A percentile compares a stretch with the other conserved stretches of the same genome.
phyloP scores from a whole-genome alignment of 2,888 invertebrate species.

The Drosophila borealis region DNA sequence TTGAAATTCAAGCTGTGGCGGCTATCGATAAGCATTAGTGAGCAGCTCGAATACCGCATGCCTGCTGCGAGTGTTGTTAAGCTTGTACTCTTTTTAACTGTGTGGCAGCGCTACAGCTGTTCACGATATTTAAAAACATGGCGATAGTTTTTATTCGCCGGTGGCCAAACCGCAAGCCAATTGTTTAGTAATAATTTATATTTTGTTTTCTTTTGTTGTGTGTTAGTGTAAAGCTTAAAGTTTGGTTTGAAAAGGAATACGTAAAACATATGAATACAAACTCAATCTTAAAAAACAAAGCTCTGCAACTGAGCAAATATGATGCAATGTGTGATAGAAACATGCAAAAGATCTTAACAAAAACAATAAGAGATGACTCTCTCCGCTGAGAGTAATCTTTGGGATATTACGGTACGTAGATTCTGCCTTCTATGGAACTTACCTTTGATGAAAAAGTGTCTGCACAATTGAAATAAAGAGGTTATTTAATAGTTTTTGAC shows the following conservation, averaged over 20 bases:
- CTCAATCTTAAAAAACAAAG: not conserved
- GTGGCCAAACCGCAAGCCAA: not conserved
- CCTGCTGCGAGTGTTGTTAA: not conserved
- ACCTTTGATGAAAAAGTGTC: not conserved
- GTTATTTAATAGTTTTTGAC: conserved; percentile 5
- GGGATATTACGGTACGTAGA: not conserved
- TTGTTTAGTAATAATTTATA: not conserved
- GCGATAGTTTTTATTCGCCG: conserved; percentile 1
- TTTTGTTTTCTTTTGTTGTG: not conserved
- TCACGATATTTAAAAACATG: conserved; percentile 4
- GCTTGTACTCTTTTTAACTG: conserved; percentile 1
- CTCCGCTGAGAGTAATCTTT: too few relatives aligned
- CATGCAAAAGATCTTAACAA: conserved; percentile 1
- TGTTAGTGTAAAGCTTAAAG: not conserved
- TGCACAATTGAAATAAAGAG: too few relatives aligned
- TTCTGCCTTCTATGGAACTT: not conserved
- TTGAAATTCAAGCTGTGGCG: not conserved
- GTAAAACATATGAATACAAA: too few relatives aligned
- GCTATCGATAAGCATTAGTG: conserved; percentile 9
- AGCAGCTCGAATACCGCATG: not conserved
- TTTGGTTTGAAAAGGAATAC: too few relatives aligned
- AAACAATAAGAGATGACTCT: not conserved
- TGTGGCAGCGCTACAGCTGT: conserved; percentile 24
- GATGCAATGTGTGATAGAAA: conserved; percentile 7
- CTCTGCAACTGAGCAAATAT: not conserved